These are phyloP conservation scores for Eudyptes chrysolophus DNA, from an alignment of 2,113 vertebrate species.

Conservation along the genomic window DNA sequence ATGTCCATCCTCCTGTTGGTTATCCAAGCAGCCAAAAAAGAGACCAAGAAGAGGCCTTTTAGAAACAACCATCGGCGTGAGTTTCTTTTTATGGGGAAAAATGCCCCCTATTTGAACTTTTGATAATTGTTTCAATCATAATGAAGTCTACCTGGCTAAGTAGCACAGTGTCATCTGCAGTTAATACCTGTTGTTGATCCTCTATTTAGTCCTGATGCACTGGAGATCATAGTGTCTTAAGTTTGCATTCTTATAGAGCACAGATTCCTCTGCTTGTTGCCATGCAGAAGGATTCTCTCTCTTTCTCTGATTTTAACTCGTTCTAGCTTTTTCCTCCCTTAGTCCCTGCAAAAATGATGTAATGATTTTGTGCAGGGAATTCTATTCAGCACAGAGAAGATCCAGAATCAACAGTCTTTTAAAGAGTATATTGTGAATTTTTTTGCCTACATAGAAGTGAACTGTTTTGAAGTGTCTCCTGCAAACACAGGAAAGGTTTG, in stretches of 20 bases:
- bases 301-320: not conserved
- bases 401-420: not conserved
- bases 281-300: not conserved
- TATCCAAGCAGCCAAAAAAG: slow-evolving; percentile 16
- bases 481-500: not conserved
- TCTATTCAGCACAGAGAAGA: not conserved
- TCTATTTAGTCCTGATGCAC: not conserved
- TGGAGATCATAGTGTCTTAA: not conserved
- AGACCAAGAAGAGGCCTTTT: not conserved
- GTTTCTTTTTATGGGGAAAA: not conserved
- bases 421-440: not conserved
- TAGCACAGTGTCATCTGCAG: not conserved
- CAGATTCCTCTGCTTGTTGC: not conserved
- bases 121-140: not conserved
- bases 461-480: not conserved
- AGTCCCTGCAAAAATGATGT: not conserved
- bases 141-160: not conserved
- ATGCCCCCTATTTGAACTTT: not conserved
- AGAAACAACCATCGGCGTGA: not conserved
- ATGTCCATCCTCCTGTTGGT: slow-evolving; percentile 35
- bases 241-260: not conserved
- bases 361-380: not conserved
- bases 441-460: not conserved
- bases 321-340: not conserved
- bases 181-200: not conserved